Evolutionary conservation across 1,140 invertebrate species (phyloP).

Genomic region (Solen grandis): DNA sequence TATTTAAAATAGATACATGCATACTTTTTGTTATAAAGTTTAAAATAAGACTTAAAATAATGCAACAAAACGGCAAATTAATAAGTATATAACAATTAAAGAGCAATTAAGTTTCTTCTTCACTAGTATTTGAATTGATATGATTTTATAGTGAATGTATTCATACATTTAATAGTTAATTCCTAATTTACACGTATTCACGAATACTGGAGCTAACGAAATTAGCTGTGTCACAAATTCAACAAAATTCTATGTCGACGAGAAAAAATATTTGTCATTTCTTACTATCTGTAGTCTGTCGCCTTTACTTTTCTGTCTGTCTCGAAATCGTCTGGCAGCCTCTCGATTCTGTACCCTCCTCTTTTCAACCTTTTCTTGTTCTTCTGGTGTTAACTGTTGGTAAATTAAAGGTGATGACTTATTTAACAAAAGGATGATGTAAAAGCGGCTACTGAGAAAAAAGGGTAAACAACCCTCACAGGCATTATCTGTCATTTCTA

Average conservation of each 20-base stretch:
- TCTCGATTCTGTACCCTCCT: constrained; percentile 65
- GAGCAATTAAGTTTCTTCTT: not conserved
- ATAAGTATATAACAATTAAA: not conserved
- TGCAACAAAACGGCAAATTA: not conserved
- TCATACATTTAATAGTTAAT: too few species aligned
- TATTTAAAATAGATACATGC: not conserved
- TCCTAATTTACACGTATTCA: not conserved
- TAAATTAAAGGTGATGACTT: too few species aligned
- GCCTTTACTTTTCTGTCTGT: constrained; percentile 62
- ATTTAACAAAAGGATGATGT: too few species aligned
- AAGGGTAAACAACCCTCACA: too few species aligned
- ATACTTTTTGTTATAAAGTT: not conserved
- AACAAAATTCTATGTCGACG: not conserved
- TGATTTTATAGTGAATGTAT: not conserved
- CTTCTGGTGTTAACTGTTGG: constrained; percentile 65
- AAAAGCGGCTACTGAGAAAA: too few species aligned
- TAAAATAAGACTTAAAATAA: not conserved
- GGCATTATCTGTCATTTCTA: too few species aligned
- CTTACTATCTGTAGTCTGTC: constrained; percentile 63
- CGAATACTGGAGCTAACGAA: not conserved
- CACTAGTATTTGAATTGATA: not conserved
- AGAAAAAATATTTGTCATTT: not conserved
- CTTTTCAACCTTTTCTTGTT: constrained; percentile 59
- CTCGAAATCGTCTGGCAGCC: constrained; percentile 63
- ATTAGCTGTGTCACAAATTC: not conserved